Evolutionary conservation across 2,888 invertebrate species (phyloP), one percentile per base, ranked within the genome.

Genomic region (Trissoscelio sp.): DNA sequence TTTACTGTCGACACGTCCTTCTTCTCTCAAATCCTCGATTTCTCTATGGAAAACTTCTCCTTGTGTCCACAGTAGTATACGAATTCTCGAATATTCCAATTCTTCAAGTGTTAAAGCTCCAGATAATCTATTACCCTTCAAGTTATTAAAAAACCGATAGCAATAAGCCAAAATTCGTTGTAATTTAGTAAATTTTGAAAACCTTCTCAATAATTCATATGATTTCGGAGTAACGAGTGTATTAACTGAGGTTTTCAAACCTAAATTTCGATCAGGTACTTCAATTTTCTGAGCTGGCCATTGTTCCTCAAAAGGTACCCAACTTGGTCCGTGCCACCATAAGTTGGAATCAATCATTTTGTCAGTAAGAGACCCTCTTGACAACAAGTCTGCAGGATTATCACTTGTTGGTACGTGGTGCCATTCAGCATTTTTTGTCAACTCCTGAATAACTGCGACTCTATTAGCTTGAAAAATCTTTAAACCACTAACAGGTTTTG

Each of bases 381-480:
- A 53, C 0, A 53, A 31, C 7, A 4, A 16, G 12, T 53, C 31
- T 16, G 31, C 53, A n/a, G 53, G 53, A 14, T 31, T 53, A 31
- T 53, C n/a, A 0, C 16, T 12, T 16, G 53, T n/a, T 18, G 57
- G 37, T 9, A 37, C 37, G 7, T 37, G 16, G 3, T 37, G 57
- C 48, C 48, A 22, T 9, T 48, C 22, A 20, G 4, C 48, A 7
- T n/a, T 3, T 12, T 24, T 11, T 3, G 55, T 39, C 1, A 22
- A 16, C 0, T 48, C 7, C 14, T 28, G 34, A 18, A 67, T 67
- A 14, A 51, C 53, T 9, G 14, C 37, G 5, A 53, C 62, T 53
- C 67, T 11, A 11, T 67, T 55, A 7, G 34, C 9, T n/a, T 48
- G 11, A 51, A 60, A 55, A 6, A 62, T 53, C 9, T 67, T 46